These are phyloP conservation scores for Tachycineta bicolor DNA, from an alignment of 2,113 vertebrate genomes.

Conservation along the genomic window DNA sequence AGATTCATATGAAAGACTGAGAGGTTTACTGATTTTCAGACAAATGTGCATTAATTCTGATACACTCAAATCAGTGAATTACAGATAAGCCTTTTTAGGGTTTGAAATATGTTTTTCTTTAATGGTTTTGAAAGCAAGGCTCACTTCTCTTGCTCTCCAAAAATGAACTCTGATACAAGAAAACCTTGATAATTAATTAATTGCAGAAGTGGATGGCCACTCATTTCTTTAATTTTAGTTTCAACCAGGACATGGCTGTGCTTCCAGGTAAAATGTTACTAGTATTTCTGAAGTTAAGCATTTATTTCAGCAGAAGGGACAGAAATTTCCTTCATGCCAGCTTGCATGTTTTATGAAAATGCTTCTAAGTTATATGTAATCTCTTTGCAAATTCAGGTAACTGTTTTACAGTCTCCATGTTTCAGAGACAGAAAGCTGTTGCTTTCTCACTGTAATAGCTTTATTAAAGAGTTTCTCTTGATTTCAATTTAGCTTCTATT, in stretches of 20 bases:
- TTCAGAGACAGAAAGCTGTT: neutral
- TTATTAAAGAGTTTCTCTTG: neutral
- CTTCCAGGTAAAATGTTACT: neutral
- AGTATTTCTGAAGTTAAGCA: neutral
- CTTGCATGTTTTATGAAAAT: neutral
- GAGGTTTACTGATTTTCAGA: neutral
- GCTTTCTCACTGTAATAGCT: neutral
- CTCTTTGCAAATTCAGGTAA: neutral
- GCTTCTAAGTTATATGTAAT: neutral
- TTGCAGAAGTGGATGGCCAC: neutral
- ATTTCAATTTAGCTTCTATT: neutral
- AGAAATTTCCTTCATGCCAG: neutral
- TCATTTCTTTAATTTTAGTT: conserved; percentile 24
- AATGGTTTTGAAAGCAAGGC: neutral
- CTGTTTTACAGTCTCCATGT: neutral
- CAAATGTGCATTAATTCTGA: neutral
- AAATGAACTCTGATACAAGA: neutral
- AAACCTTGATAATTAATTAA: neutral
- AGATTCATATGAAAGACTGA: neutral
- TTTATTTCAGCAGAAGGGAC: neutral
- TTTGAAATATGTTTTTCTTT: neutral
- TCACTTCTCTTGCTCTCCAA: neutral
- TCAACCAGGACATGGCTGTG: neutral
- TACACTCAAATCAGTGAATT: neutral
- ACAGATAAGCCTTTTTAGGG: neutral